A percentile compares a stretch with the other conserved stretches of the same genome.
Evolutionary conservation across 2,113 vertebrate genomes (phyloP).

Genomic region (Sander lucioperca): DNA sequence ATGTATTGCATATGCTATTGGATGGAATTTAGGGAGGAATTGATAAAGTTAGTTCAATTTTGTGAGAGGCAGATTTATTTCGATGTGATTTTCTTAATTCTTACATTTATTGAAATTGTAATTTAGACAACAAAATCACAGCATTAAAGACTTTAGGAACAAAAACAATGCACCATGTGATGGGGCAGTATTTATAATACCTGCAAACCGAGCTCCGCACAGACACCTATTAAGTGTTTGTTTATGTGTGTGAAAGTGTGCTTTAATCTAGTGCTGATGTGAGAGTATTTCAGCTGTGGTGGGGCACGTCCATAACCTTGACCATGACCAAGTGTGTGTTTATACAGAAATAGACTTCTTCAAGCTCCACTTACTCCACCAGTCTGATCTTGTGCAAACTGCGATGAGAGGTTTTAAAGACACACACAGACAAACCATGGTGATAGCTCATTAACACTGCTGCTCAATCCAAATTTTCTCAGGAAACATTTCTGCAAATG

Average conservation of each 20-base stretch:
- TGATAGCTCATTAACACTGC: constrained; percentile 51
- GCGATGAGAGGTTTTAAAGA: constrained; percentile 40
- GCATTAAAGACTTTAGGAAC: neutral
- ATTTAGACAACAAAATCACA: neutral
- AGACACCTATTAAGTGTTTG: neutral
- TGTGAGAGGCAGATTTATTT: neutral
- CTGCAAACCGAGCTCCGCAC: too few species aligned
- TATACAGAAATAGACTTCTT: constrained; percentile 63
- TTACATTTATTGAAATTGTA: neutral
- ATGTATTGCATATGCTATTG: neutral
- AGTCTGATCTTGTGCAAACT: constrained; percentile 29
- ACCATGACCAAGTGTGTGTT: constrained; percentile 34
- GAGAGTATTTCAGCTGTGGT: constrained; percentile 36
- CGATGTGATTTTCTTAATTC: neutral
- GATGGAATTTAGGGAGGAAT: neutral
- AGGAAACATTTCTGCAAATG: constrained; percentile 21
- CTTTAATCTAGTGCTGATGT: constrained; percentile 44
- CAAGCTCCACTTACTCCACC: constrained; percentile 58
- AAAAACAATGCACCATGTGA: neutral
- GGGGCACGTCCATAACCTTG: constrained; percentile 53
- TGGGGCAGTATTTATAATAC: neutral
- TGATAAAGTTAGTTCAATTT: neutral
- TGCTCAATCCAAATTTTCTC: constrained; percentile 23
- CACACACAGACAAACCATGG: neutral
- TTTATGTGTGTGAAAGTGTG: neutral